These are phyloP conservation scores for Masnerella sp. DNA, from an alignment of 2,888 invertebrate species.

Conservation along the genomic window DNA sequence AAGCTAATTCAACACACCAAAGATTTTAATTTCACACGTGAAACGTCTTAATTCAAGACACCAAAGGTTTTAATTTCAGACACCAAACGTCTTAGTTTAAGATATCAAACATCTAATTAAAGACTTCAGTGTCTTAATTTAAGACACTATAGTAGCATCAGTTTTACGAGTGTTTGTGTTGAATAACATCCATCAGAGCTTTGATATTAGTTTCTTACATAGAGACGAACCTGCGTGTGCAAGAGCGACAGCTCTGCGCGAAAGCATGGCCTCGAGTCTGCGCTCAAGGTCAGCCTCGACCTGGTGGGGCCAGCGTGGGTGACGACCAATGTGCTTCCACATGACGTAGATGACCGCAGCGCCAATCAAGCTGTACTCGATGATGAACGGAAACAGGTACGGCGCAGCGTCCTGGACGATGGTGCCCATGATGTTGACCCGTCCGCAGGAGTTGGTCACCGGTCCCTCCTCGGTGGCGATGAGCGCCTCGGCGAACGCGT, in stretches of 20 bases:
- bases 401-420: slow-evolving; percentile 96
- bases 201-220: no score
- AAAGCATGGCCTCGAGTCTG: slow-evolving; percentile 91
- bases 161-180: no score
- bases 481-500: slow-evolving; percentile 72
- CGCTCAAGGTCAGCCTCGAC: slow-evolving; percentile 92
- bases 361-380: slow-evolving; percentile 96
- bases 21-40: no score
- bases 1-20: no score
- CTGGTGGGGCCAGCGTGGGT: slow-evolving; percentile 86
- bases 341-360: slow-evolving; percentile 94
- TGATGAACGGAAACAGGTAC: slow-evolving; percentile 96
- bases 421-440: slow-evolving; percentile 93
- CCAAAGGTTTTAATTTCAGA: no score
- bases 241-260: slow-evolving; percentile 90
- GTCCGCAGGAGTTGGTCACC: slow-evolving; percentile 83
- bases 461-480: slow-evolving; percentile 67
- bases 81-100: no score
- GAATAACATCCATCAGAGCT: no score
- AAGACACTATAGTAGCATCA: no score
- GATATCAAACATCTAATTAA: no score
- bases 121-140: no score
- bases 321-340: slow-evolving; percentile 96
- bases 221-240: slow-evolving; percentile 87
- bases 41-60: no score